Evolutionary conservation across 2,113 vertebrate species (phyloP).

Genomic region (Ibidorhyncha struthersii): DNA sequence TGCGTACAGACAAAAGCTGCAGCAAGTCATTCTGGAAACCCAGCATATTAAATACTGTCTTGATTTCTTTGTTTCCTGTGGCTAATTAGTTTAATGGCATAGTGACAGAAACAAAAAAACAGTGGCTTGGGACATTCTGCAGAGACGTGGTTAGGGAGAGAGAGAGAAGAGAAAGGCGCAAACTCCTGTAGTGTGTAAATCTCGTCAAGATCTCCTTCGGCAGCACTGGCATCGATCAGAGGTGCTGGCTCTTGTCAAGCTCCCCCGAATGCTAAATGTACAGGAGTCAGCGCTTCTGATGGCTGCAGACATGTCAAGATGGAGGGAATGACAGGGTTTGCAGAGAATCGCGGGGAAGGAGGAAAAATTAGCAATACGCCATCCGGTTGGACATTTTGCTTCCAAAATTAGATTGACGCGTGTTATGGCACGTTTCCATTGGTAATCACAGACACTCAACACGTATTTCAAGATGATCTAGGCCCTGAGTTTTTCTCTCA

Average conservation of each 20-base stretch:
- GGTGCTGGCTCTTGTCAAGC: conserved; percentile 52
- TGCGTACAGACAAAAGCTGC: conserved; percentile 35
- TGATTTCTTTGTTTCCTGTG: conserved; percentile 17
- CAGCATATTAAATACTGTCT: background rate
- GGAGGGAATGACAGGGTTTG: background rate
- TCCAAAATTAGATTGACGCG: conserved; percentile 56
- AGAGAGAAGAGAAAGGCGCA: background rate
- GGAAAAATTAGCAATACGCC: background rate
- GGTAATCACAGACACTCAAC: conserved; percentile 48
- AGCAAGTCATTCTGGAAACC: conserved; percentile 36
- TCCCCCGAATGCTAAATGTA: background rate
- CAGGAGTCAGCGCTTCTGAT: conserved; percentile 10
- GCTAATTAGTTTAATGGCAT: conserved; percentile 37
- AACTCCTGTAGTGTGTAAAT: background rate
- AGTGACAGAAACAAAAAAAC: conserved; percentile 2
- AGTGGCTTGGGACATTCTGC: background rate
- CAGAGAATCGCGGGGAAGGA: background rate
- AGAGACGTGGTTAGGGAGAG: background rate
- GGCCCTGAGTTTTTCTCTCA: conserved; percentile 41
- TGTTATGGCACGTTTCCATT: conserved; percentile 62
- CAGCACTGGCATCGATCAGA: background rate
- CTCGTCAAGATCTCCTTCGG: background rate
- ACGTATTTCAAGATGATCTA: conserved; percentile 38
- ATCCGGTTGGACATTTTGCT: conserved; percentile 63
- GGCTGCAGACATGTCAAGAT: background rate